Conservation (phyloP, 2,888 invertebrate species). For the Myathropa florea region DNA sequence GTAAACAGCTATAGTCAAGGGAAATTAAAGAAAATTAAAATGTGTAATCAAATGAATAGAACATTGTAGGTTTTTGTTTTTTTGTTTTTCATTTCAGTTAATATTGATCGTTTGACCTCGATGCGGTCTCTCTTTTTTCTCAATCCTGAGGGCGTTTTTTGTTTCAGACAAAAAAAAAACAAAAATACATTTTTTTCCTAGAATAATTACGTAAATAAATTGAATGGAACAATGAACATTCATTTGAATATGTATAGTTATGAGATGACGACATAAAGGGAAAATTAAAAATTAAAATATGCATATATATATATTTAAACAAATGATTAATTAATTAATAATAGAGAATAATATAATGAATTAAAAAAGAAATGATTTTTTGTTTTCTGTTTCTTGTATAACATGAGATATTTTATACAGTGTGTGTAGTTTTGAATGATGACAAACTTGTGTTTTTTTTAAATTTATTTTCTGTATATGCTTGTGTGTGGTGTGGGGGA, state of each 20-base stretch:
- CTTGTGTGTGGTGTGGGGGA: conserved; percentile 24
- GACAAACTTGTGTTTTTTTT: neutral
- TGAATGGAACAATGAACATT: conserved; percentile 57
- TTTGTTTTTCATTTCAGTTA: neutral
- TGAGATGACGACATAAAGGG: conserved; percentile 16
- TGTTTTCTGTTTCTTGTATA: conserved; percentile 15
- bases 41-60: neutral
- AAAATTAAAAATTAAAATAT: neutral
- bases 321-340: conserved; percentile 4
- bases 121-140: neutral
- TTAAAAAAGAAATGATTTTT: neutral
- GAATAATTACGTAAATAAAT: conserved; percentile 5
- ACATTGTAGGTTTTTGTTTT: neutral
- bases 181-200: neutral
- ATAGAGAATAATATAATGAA: conserved; percentile 10
- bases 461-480: neutral
- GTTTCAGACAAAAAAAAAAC: neutral
- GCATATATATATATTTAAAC: neutral
- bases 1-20: conserved; percentile 20
- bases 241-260: conserved; percentile 16
- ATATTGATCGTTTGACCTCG: conserved; percentile 48
- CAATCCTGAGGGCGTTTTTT: conserved; percentile 35
- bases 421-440: conserved; percentile 45
- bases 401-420: conserved; percentile 61
- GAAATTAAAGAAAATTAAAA: neutral